Conservation (phyloP, 2,113 vertebrate genomes). For the Odocoileus hemionus region DNA sequence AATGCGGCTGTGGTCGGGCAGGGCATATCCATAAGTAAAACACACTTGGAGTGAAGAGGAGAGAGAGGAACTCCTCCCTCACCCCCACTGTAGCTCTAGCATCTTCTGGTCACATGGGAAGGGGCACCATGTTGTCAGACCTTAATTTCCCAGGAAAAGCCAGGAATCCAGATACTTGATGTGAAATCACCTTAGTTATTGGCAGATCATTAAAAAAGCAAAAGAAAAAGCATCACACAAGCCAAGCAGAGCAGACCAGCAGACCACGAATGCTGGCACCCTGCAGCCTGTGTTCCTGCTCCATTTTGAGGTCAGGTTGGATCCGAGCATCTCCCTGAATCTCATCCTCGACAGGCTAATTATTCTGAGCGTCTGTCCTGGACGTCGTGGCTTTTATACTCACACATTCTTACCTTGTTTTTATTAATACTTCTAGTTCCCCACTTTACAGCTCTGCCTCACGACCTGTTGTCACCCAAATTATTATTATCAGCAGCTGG, state of each 20-base stretch:
- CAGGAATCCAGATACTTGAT: not conserved
- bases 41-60: accelerated
- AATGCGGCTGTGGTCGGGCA: accelerated
- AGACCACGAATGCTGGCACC: accelerated
- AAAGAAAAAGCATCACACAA: not conserved
- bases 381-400: accelerated
- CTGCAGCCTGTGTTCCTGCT: accelerated
- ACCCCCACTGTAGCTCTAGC: accelerated
- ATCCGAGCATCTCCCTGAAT: not conserved
- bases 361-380: accelerated
- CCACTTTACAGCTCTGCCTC: not conserved
- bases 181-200: not conserved
- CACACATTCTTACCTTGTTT: not conserved
- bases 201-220: too few species aligned
- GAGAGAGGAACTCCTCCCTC: accelerated
- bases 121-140: accelerated
- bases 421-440: not conserved
- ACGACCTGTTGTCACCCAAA: accelerated
- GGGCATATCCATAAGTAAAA: accelerated
- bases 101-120: accelerated
- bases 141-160: not conserved
- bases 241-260: too few species aligned
- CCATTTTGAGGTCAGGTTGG: accelerated
- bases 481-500: accelerated
- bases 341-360: not conserved